These are phyloP conservation scores for Cerceris rybyensis DNA, from an alignment of 2,888 invertebrate species.

Conservation along the genomic window DNA sequence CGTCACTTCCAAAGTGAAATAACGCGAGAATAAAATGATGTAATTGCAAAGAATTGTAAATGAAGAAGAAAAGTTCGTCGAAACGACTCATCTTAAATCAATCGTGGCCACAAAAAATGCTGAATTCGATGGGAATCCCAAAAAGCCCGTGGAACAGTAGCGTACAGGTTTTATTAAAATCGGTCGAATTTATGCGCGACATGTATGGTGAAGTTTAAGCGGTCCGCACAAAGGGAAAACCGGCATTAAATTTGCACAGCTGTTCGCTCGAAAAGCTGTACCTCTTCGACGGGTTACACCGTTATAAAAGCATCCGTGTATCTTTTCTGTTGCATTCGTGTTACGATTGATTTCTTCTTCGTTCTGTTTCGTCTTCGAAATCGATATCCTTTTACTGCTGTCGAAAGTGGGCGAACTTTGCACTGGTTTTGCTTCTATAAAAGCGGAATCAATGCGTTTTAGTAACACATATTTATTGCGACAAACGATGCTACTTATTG, in stretches of 20 bases:
- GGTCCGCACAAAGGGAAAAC: conserved; percentile 12
- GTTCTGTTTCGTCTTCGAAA: background rate
- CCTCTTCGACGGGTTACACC: conserved; percentile 19
- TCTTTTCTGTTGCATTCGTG: background rate
- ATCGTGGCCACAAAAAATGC: background rate
- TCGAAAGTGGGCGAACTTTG: background rate
- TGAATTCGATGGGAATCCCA: conserved; percentile 1
- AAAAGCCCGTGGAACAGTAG: background rate
- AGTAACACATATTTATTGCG: too few species aligned
- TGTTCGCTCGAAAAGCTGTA: conserved; percentile 19
- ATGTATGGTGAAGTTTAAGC: conserved; percentile 24
- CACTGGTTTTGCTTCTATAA: too few species aligned
- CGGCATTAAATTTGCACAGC: conserved; percentile 39
- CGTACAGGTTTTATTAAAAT: conserved; percentile 25
- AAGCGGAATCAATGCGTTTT: too few species aligned
- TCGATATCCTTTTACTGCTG: background rate
- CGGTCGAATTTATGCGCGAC: conserved; percentile 14
- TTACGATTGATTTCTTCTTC: background rate
- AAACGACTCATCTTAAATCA: background rate
- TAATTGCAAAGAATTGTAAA: too few species aligned
- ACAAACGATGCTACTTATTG: too few species aligned
- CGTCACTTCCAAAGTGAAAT: too few species aligned
- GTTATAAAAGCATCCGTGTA: conserved; percentile 12
- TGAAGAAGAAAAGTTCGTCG: too few species aligned
- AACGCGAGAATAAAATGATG: too few species aligned